These are phyloP conservation scores for Timema podura DNA, from an alignment of 2,888 invertebrate species.

Conservation along the genomic window DNA sequence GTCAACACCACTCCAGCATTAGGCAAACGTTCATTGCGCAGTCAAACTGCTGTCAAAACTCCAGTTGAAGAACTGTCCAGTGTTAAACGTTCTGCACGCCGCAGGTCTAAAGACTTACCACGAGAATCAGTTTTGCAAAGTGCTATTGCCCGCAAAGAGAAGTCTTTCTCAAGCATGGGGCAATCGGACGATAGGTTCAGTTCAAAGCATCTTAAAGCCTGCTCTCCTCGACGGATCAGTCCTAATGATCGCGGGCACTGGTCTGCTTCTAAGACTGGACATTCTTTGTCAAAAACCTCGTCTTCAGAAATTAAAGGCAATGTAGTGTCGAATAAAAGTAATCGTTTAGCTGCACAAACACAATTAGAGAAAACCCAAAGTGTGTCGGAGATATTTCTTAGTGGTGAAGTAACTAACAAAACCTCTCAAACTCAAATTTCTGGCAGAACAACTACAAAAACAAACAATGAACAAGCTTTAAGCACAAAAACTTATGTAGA, in stretches of 20 bases:
- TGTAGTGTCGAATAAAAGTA: too few species aligned
- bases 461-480: neutral
- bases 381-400: neutral
- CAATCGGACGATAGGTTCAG: constrained; percentile 25
- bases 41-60: constrained; percentile 24
- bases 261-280: neutral
- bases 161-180: constrained; percentile 52
- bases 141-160: constrained; percentile 69
- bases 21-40: constrained; percentile 31
- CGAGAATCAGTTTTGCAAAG: constrained; percentile 61
- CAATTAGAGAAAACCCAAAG: too few species aligned
- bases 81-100: constrained; percentile 60
- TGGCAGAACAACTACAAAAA: neutral
- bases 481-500: constrained; percentile 6
- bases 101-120: constrained; percentile 57
- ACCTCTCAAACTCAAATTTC: constrained; percentile 3
- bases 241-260: constrained; percentile 13
- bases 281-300: neutral
- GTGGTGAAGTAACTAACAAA: neutral
- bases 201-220: constrained; percentile 21
- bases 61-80: constrained; percentile 35
- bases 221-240: constrained; percentile 19
- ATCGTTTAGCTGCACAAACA: too few species aligned
- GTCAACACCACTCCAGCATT: neutral
- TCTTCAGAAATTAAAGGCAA: too few species aligned